phyloP scores from a whole-genome alignment of 2,888 invertebrate species.

The Caenorhabditis imperialis region DNA sequence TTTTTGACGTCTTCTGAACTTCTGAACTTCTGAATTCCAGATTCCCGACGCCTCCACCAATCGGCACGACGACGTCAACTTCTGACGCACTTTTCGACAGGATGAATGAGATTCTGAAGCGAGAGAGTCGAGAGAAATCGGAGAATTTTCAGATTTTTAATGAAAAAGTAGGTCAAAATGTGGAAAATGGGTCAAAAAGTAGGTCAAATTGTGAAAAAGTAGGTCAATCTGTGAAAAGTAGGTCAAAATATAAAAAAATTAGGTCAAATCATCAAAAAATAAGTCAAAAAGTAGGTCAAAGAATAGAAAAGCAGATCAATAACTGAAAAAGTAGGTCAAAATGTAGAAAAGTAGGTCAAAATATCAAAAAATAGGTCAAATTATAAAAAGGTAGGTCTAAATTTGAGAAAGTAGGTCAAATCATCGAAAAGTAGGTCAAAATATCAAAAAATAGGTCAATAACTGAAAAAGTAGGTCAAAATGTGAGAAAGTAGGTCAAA shows the following conservation, averaged over 20 bases:
- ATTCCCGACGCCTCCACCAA: conserved; percentile 52
- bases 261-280: conserved; percentile 50
- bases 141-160: conserved; percentile 53
- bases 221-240: background rate
- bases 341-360: background rate
- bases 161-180: conserved; percentile 28
- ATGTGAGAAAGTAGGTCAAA: background rate
- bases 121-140: conserved; percentile 9
- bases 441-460: background rate
- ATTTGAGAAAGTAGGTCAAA: background rate
- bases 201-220: background rate
- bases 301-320: background rate
- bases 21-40: conserved; percentile 16
- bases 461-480: conserved; percentile 26
- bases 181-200: conserved; percentile 17
- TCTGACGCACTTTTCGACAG: conserved; percentile 18
- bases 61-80: conserved; percentile 32
- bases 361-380: too few species aligned
- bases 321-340: conserved; percentile 26
- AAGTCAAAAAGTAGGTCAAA: conserved; percentile 33
- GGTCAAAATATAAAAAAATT: too few species aligned
- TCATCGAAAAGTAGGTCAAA: conserved; percentile 31
- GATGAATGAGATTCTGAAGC: conserved; percentile 35
- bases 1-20: background rate
- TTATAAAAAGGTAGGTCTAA: conserved; percentile 31